Evolutionary conservation across 2,797 vertebrate species (phyloP), one percentile per base, ranked within the genome.

Genomic region (Chlorospingus flavigularis): DNA sequence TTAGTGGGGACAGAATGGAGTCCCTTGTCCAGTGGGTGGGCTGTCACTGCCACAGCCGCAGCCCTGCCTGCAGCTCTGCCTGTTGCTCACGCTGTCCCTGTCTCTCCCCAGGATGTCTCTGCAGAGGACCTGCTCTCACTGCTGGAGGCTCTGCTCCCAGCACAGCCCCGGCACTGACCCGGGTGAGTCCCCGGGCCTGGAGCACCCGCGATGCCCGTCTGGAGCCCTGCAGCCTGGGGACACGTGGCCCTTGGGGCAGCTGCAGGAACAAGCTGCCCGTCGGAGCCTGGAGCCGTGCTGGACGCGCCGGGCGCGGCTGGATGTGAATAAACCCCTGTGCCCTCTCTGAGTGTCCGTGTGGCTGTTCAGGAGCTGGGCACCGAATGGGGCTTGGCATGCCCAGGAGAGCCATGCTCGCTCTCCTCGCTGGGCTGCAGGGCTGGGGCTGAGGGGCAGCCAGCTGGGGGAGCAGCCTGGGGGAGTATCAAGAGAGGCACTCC

Each of bases 41-140:
- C 72, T 58, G 65, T 9, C 51, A 13, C n/a, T 8, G 10, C 47
- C n/a, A 9, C 0, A 0, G 2, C 51, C 51, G 42, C 37, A 1
- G 28, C 47, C 57, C 43, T 24, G 28, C 21, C 24, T 3, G 65
- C 15, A 6, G 25, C 54, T 13, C 51, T 57, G 39, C 6, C 40
- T 23, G 20, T 2, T 0, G 0, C 21, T 71, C 25, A n/a, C 33
- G 1, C 0, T 33, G 39, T 71, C 50, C 15, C 17, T 0, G 6
- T 84, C 19, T 51, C 54, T 67, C 23, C 48, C 5, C 94, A 97
- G 97, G 95, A 96, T 15, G 43, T 94, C 30, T 95, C 96, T 0
- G n/a, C 90, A 28, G 48, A 50, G 5, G 93, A 97, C n/a, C 63
- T 97, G 80, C 86, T 96, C 66, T 84, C 96, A 0, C 86, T 97